phyloP scores from a whole-genome alignment of 2,797 vertebrate species.

The Platyrinchus mystaceus region DNA sequence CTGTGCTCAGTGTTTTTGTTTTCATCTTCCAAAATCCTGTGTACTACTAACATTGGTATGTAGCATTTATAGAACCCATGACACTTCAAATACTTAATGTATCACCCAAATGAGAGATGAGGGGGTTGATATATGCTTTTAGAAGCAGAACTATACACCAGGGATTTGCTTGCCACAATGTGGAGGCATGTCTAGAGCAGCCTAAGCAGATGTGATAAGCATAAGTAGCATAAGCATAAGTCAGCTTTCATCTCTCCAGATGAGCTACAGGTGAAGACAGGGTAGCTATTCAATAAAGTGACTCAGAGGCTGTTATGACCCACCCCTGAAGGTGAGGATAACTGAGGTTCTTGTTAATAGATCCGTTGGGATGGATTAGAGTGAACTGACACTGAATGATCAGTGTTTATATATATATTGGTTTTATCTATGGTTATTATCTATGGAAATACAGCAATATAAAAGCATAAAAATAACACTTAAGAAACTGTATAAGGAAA shows the following conservation, averaged over 20 bases:
- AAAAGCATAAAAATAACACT: not conserved
- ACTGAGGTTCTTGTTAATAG: not conserved
- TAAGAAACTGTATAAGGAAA: not conserved
- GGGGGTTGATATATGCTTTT: not conserved
- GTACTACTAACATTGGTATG: not conserved
- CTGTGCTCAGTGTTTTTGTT: not conserved
- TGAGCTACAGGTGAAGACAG: not conserved
- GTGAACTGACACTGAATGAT: rapidly evolving
- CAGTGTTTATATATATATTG: no score
- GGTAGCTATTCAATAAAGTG: not conserved
- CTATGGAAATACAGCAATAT: not conserved
- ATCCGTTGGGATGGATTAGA: not conserved
- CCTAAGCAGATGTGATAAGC: not conserved
- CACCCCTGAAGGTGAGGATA: not conserved
- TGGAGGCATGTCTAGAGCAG: not conserved
- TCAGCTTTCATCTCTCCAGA: not conserved
- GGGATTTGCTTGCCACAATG: not conserved
- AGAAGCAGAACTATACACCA: not conserved
- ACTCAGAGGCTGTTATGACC: not conserved
- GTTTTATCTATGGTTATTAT: not conserved
- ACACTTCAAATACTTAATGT: not conserved
- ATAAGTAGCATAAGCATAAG: not conserved
- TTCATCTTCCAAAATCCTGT: not conserved
- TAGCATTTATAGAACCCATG: not conserved
- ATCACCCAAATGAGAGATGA: not conserved